Evolutionary conservation across 2,888 invertebrate species (phyloP), one percentile per base, ranked within the genome.

Genomic region (Plebejus melissa): DNA sequence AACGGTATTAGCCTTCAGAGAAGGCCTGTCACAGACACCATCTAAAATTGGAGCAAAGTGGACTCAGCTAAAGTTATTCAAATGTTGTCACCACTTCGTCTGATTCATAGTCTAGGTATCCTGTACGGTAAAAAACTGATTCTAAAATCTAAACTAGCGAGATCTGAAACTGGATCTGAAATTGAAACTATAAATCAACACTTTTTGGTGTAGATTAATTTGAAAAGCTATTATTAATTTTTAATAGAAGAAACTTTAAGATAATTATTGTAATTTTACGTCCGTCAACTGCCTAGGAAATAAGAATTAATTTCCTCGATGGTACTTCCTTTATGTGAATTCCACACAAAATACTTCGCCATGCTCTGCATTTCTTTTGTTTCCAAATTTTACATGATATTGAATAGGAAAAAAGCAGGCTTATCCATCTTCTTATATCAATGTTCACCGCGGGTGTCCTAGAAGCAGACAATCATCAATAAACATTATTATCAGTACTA

Each of bases 11-110:
- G 58, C 65, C 65, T 65, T 65, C 65, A 13, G 1, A 65, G 65
- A 65, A 65, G 65, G 65, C 28, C 65, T 65, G 65, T 65, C 65
- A 65, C 13, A 65, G 65, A 9, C 65, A 65, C 32, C 28, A 65
- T 65, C 65, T 65, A 65, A 13, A 65, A 36, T 65, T 36, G 32
- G 36, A 16, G 32, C 65, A 13, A 65, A 65, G 32, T 65, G 65
- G 65, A 22, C 13, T 36, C 13, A 65, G 6, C 36, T 65, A 65
- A 60, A 28, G 60, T 28, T 65, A 36, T 36, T 65, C 9, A 32
- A 28, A 65, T 36, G 16, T 65, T 65, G 4, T 65, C 32, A 36
- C 65, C 28, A 22, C 4, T 28, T 4, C 4, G 32, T 65, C 13
- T 65, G 65, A 65, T 32, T 65, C 65, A 65, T 16, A 4, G 4